Conservation (phyloP, 2,888 invertebrate species). For the Tribolium freemani region DNA sequence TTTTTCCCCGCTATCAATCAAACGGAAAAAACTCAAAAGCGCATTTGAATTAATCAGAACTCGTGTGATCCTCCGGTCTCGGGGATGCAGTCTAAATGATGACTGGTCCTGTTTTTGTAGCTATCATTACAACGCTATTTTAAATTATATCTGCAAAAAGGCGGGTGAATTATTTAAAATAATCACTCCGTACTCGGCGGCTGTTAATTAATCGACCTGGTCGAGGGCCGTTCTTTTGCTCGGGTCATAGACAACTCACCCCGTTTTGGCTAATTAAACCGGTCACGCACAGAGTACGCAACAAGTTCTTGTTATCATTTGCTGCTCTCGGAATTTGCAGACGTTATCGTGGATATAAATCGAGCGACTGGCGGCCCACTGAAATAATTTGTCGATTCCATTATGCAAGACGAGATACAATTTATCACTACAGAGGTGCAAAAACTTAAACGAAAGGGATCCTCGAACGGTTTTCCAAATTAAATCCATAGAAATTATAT, state of each 20-base stretch:
- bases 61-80: constrained; percentile 24
- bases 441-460: too few species aligned
- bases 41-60: constrained; percentile 39
- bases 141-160: constrained; percentile 45
- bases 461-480: too few species aligned
- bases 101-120: constrained; percentile 39
- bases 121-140: constrained; percentile 45
- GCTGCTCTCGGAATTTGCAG: constrained; percentile 48
- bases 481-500: too few species aligned
- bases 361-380: constrained; percentile 45
- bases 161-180: constrained; percentile 46
- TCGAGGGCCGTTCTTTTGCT: constrained; percentile 18
- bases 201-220: constrained; percentile 38
- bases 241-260: constrained; percentile 22
- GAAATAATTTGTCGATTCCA: constrained; percentile 50
- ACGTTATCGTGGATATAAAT: constrained; percentile 54
- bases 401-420: background rate
- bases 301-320: constrained; percentile 48
- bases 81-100: constrained; percentile 37
- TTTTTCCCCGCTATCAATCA: constrained; percentile 17
- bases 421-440: too few species aligned
- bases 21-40: constrained; percentile 27
- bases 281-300: constrained; percentile 39
- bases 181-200: constrained; percentile 33
- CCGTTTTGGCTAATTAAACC: constrained; percentile 39